Percentiles rank a stretch among this genome's conserved stretches.
Evolutionary conservation across 2,113 vertebrate genomes (phyloP).

Genomic region (Pterocles orientalis): DNA sequence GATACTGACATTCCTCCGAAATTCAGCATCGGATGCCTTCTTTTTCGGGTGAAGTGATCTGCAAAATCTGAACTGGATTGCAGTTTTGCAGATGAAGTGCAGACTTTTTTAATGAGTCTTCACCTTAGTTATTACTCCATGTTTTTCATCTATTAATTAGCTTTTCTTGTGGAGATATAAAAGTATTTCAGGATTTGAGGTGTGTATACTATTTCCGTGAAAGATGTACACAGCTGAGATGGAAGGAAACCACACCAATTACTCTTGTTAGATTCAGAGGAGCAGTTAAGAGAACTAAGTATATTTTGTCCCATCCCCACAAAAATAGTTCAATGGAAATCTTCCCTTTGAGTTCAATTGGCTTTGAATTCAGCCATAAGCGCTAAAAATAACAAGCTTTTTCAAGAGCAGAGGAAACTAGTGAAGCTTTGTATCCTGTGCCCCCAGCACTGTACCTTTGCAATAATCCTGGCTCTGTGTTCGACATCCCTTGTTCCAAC

Average conservation of each 20-base stretch:
- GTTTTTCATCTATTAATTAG: neutral
- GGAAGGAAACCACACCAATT: neutral
- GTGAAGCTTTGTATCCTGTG: constrained; percentile 20
- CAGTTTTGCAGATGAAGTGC: neutral
- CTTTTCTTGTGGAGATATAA: neutral
- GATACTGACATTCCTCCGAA: constrained; percentile 14
- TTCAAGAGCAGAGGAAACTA: constrained; percentile 16
- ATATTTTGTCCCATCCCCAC: constrained; percentile 12
- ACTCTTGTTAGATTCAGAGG: neutral
- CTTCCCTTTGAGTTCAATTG: constrained; percentile 10
- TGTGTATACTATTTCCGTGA: neutral
- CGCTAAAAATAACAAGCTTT: constrained; percentile 59
- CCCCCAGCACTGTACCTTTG: neutral
- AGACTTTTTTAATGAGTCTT: neutral
- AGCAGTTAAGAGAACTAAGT: neutral
- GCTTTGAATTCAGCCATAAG: constrained; percentile 36
- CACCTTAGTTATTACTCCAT: neutral
- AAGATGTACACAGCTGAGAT: neutral
- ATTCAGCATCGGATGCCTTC: constrained; percentile 8
- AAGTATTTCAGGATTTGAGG: neutral
- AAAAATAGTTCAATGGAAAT: constrained; percentile 51
- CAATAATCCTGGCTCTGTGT: neutral
- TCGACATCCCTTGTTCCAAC: neutral
- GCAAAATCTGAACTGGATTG: constrained; percentile 32
- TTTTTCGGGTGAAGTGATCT: neutral